Evolutionary conservation across 2,888 invertebrate genomes (phyloP).

Genomic region (Podabrus alpinus): DNA sequence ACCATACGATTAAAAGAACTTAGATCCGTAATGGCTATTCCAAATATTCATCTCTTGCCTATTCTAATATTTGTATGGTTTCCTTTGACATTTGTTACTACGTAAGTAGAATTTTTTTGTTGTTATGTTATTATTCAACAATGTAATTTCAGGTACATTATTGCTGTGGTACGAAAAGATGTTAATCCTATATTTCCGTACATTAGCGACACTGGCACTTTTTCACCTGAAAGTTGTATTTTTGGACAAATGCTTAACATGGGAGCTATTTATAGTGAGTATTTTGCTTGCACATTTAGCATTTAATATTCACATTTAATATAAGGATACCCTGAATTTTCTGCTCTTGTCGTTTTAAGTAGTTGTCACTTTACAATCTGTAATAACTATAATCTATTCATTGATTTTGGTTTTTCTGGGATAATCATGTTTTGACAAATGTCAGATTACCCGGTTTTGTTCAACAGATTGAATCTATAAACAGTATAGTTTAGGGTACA

Average conservation of each 20-base stretch:
- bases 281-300: neutral
- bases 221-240: conserved; percentile 77
- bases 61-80: conserved; percentile 44
- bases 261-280: conserved; percentile 67
- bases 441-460: too few species aligned
- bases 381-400: too few species aligned
- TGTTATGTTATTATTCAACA: neutral
- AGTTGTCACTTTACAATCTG: too few species aligned
- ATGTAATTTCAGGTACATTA: conserved; percentile 61
- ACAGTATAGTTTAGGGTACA: too few species aligned
- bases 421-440: too few species aligned
- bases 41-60: conserved; percentile 39
- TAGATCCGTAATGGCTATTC: conserved; percentile 3
- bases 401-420: too few species aligned
- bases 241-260: conserved; percentile 77
- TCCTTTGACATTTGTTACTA: conserved; percentile 44
- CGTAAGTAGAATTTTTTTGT: conserved; percentile 42
- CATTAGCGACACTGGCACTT: conserved; percentile 75
- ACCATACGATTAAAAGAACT: neutral
- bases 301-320: neutral
- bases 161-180: conserved; percentile 67
- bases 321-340: too few species aligned
- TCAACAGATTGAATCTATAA: too few species aligned
- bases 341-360: too few species aligned
- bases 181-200: conserved; percentile 73